phyloP scores from a whole-genome alignment of 2,113 vertebrate species.

The Panurus biarmicus region DNA sequence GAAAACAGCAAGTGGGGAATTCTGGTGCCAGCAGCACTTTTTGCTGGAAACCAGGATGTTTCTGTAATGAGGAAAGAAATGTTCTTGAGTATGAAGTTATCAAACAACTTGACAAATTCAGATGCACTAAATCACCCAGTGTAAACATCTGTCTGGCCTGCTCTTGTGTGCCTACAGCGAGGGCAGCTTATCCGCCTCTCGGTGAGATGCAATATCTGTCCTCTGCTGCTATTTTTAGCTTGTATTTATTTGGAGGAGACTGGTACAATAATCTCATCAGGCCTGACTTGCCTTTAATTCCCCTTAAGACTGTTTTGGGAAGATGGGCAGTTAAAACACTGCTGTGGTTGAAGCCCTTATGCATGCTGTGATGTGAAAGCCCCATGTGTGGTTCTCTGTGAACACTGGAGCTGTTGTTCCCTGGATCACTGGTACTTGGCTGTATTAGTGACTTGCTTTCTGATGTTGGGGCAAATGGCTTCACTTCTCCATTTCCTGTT shows the following conservation, averaged over 20 bases:
- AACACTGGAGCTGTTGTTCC: neutral
- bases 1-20: neutral
- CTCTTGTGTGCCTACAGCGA: neutral
- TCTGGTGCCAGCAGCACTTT: neutral
- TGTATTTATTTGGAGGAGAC: constrained; percentile 2
- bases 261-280: neutral
- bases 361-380: neutral
- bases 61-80: neutral
- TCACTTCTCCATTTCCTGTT: neutral
- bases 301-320: neutral
- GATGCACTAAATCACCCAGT: neutral
- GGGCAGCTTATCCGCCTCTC: neutral
- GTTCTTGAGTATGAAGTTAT: constrained; percentile 13
- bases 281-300: neutral
- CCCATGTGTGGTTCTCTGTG: neutral
- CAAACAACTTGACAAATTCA: constrained; percentile 46
- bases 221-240: constrained; percentile 15
- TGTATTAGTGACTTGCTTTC: neutral
- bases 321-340: neutral
- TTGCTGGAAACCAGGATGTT: constrained; percentile 32
- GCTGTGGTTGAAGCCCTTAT: neutral
- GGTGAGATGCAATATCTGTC: neutral
- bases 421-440: neutral
- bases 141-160: constrained; percentile 27
- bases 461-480: neutral